Evolutionary conservation across 1,140 invertebrate genomes (phyloP), one percentile per base, ranked within the genome.

Genomic region (Aphidius ervi): DNA sequence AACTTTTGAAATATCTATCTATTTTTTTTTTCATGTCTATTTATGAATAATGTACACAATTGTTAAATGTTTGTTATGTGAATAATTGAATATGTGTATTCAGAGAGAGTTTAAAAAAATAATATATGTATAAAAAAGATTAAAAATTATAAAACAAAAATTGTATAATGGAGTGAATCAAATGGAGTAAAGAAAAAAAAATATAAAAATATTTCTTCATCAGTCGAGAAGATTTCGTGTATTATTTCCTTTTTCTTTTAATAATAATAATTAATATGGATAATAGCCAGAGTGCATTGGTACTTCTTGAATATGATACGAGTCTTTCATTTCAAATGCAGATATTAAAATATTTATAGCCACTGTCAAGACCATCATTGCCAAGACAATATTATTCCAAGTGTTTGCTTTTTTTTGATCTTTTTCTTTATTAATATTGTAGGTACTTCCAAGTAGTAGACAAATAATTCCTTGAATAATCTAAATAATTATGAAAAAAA

Each of bases 371-470:
- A 85, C 71, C 77, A 87, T 87, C 60, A 86, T 71, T 10, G 77
- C 76, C 58, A 87, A 71, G 63, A 81, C 81, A 16, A 83, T 70
- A 67, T 88, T 86, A 69, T 88, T 88, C 61, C 85, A 77, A 58
- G 82, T 73, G 65, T 87, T 82, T 0, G 86, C 85, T 63, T 75
- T 81, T 20, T 78, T 77, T 50, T 85, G 84, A 62, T 87, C 79
- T 23, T 80, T 71, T 58, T 81, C 74, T 54, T 84, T 82, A 73
- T 88, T 88, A 61, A 88, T 84, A 73, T 88, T 83, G 63, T 83
- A 79, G 59, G 78, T 79, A 9, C 81, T 78, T 61, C 86, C 83
- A 43, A 88, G 79, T 47, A 87, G 73, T 16, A 86, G 75, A 63
- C 81, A 84, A 45, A 87, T 75, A 55, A 85, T 73, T 37, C 84